Evolutionary conservation across 2,797 vertebrate genomes (phyloP).

Genomic region (Crenichthys baileyi): DNA sequence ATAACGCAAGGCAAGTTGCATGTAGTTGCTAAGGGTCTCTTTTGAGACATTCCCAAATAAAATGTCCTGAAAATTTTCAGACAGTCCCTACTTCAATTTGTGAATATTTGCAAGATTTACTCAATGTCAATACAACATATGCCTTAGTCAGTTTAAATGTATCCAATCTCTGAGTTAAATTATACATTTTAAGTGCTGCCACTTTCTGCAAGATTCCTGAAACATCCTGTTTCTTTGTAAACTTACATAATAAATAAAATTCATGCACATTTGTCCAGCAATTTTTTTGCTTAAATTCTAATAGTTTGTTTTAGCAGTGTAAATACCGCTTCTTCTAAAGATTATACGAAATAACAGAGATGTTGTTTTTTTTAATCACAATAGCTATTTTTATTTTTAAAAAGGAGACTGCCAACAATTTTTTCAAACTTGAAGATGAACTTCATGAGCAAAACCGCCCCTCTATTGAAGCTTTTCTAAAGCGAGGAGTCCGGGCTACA

Average conservation of each 20-base stretch:
- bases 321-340: constrained; percentile 45
- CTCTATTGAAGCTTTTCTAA: constrained; percentile 82
- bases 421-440: constrained; percentile 90
- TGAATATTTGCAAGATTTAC: not conserved
- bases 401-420: constrained; percentile 54
- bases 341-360: constrained; percentile 56
- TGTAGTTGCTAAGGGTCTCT: not conserved
- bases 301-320: constrained; percentile 7
- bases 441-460: constrained; percentile 84
- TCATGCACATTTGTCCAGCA: not conserved
- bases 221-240: not conserved
- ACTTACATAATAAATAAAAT: not conserved
- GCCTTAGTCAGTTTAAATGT: not conserved
- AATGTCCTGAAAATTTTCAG: not conserved
- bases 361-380: constrained; percentile 51
- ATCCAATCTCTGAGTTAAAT: not conserved
- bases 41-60: not conserved
- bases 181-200: not conserved
- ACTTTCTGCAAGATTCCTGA: not conserved
- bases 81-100: not conserved
- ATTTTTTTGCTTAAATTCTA: not conserved
- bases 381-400: constrained; percentile 39
- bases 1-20: not conserved
- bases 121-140: not conserved
- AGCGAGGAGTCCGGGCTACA: constrained; percentile 81